Evolutionary conservation across 2,113 vertebrate species (phyloP), one percentile per base, ranked within the genome.

Genomic region (Dinomys branickii): DNA sequence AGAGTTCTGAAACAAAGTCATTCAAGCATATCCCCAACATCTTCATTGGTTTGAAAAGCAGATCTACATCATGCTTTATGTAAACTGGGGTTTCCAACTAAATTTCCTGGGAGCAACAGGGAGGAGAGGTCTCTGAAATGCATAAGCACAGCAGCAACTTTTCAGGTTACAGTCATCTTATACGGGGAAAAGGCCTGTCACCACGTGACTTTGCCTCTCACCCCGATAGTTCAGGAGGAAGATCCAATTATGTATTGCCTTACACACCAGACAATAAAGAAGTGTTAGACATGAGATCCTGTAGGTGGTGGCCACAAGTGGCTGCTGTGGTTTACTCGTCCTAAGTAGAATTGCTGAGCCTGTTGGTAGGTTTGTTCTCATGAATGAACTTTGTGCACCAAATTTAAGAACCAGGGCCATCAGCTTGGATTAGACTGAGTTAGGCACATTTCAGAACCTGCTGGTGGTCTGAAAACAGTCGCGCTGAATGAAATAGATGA

Each of bases 1-100:
- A 47, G 35, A 89, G 28, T 95, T 86, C 63, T 91, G 28, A 88
- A 95, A 84, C 17, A 87, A 89, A 92, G 56, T 56, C 65, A 87
- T 84, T 95, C 44, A 44, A 56, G 33, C 69, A 58, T 61, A 67
- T 75, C n/a, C n/a, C n/a, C 19, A 61, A 38, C 7, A 35, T 54
- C 35, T 28, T 65, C 8, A 6, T 24, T 81, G 61, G 28, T 94
- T 85, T 95, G 16, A 86, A 67, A 91, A 69, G 58, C 11, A 6
- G 30, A 88, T 88, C 92, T 94, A 7, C 17, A 75, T 17, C 63
- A 63, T 91, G 19, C 8, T 28, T 10, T 78, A 7, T 11, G 63
- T 88, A 41, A 91, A 91, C 3, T 65, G 38, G 3, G 0, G 0
- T 87, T 97, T 96, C 83, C n/a, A 91, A 30, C 13, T 56, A 44